A percentile compares a stretch with the other conserved stretches of the same genome.
Evolutionary conservation across 2,113 vertebrate species (phyloP).

Genomic region (Daphoenositta chrysoptera): DNA sequence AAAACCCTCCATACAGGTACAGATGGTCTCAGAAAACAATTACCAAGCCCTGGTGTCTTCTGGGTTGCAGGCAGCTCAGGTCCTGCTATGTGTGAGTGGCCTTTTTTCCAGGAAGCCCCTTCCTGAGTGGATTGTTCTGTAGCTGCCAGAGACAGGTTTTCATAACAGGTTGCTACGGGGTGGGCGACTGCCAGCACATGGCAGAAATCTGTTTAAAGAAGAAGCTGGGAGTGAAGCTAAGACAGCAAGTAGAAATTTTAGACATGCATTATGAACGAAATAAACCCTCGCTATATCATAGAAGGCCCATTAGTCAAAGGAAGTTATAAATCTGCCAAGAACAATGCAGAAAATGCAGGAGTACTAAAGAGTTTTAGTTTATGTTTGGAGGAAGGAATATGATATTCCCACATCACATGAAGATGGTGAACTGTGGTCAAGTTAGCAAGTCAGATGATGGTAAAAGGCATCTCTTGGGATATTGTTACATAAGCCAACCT

Average conservation of each 20-base stretch:
- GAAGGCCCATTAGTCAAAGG: neutral
- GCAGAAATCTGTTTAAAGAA: neutral
- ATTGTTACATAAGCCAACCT: neutral
- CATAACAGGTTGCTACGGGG: neutral
- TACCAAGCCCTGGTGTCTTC: neutral
- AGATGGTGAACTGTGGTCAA: neutral
- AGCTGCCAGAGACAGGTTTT: neutral
- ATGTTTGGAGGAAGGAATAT: neutral
- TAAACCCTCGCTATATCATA: neutral
- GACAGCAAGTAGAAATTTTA: neutral
- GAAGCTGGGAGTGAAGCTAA: neutral
- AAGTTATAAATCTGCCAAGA: neutral
- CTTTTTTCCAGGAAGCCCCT: neutral
- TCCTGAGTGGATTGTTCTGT: neutral
- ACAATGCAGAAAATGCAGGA: conserved; percentile 18
- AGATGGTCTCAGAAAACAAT: neutral
- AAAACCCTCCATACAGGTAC: neutral
- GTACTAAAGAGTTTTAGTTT: neutral
- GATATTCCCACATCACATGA: conserved; percentile 4
- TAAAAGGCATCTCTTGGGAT: neutral
- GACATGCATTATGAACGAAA: neutral
- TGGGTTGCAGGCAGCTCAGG: neutral
- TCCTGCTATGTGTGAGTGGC: neutral
- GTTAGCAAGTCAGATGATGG: conserved; percentile 10
- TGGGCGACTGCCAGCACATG: accelerated